Base-by-base conservation (phyloP, 2,888 invertebrate genomes). In the Arge pagana region DNA sequence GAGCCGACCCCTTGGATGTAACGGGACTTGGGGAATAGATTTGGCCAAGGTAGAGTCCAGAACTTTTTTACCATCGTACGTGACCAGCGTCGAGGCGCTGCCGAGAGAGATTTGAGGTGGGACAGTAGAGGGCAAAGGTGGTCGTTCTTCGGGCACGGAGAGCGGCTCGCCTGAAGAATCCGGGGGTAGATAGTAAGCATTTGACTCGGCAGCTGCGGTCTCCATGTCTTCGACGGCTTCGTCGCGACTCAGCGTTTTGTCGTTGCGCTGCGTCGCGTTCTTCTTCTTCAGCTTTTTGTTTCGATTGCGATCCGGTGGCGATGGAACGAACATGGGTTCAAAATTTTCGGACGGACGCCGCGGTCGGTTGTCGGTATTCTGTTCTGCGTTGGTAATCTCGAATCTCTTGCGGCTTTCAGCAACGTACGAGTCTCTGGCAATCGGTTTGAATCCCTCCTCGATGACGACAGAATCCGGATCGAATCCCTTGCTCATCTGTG, bases 401-500 rank as follows among this genome's bases (percentile, higher is more conserved):
- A 54, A 72, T 59, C 57, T 77, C 41, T 50, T 36, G 53, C 54
- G 33, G 56, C 55, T 7, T 43, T 61, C 35, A 55, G 62, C 37
- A 37, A 61, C 52, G 39, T 70, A 65, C 2, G 62, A 36, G 23
- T 82, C 83, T 48, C 82, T 78, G 6, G 87, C 82, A 16, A 92
- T 91, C 0, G 93, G 92, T 58, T 86, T 89, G 66, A 93, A 93
- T 0, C 92, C 92, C 52, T 89, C 86, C 77, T 93, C 92, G 10
- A 92, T 86, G 0, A 91, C 87, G 4, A 93, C 86, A 0, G 89
- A 86, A 60, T 86, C 86, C 0, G 91, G 90, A 70, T 89, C 85
- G 62, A 93, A 93, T 0, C 90, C 90, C 1, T 86, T 87, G 61
- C 89, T 89, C 0, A 85, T 75, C 11, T 10, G 11, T 33, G 8